Evolutionary conservation across 2,113 vertebrate species (phyloP).

Genomic region (Notarius quadriscutis): DNA sequence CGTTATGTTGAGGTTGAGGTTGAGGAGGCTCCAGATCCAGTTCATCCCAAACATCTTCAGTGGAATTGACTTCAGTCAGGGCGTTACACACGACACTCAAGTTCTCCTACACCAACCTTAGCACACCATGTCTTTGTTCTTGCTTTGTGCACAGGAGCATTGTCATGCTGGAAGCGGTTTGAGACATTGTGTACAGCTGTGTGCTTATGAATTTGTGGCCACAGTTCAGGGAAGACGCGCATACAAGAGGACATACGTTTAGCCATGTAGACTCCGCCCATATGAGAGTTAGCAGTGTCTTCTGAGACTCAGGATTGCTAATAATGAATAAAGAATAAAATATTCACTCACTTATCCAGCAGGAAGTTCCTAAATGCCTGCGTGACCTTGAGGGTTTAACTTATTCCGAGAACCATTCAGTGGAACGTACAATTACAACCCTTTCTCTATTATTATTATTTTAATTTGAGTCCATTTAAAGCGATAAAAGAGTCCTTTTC

Average conservation of each 20-base stretch:
- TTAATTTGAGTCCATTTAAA: not conserved
- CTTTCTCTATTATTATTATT: not conserved
- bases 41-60: too few species aligned
- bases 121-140: too few species aligned
- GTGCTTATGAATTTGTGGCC: not conserved
- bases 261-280: not conserved
- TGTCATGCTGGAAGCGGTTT: too few species aligned
- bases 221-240: not conserved
- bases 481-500: not conserved
- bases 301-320: not conserved
- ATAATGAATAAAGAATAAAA: not conserved
- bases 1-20: too few species aligned
- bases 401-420: not conserved
- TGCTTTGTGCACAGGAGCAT: too few species aligned
- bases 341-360: not conserved
- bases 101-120: too few species aligned
- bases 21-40: too few species aligned
- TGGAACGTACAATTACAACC: not conserved
- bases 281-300: not conserved
- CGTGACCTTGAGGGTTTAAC: not conserved
- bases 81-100: too few species aligned
- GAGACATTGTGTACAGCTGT: not conserved
- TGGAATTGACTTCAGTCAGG: too few species aligned
- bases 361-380: not conserved
- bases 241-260: not conserved